Evolutionary conservation across 2,888 invertebrate genomes (phyloP).

Genomic region (Chrysodeixis includens): DNA sequence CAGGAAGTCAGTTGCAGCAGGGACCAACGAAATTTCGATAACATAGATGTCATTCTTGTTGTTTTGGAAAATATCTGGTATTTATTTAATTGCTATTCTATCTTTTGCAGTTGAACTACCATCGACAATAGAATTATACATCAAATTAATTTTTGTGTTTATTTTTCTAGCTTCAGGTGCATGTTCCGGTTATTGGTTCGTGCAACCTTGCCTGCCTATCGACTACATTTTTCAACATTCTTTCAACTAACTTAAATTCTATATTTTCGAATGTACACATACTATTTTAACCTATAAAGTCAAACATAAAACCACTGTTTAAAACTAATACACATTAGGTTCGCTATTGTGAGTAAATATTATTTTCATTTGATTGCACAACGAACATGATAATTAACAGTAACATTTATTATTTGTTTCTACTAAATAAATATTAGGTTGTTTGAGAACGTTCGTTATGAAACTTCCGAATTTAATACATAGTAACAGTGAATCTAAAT

Average conservation of each 20-base stretch:
- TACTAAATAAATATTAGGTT: neutral
- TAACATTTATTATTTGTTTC: neutral
- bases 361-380: neutral
- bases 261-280: too few relatives aligned
- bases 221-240: too few relatives aligned
- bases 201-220: too few relatives aligned
- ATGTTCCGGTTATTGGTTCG: too few relatives aligned
- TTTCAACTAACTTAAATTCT: neutral
- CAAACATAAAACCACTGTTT: neutral
- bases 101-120: neutral
- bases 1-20: slow-evolving; percentile 69
- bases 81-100: slow-evolving; percentile 18
- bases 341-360: neutral
- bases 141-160: too few relatives aligned
- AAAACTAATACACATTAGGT: neutral
- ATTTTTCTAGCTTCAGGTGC: too few relatives aligned
- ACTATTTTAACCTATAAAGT: too few relatives aligned
- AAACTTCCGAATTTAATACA: neutral
- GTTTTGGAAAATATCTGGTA: slow-evolving; percentile 57
- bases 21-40: slow-evolving; percentile 67
- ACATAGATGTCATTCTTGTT: slow-evolving; percentile 61
- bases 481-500: neutral
- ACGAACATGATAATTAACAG: neutral
- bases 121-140: neutral
- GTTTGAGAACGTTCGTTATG: neutral